Evolutionary conservation across 2,888 invertebrate species (phyloP), one percentile per base, ranked within the genome.

Genomic region (Latheticus oryzae): DNA sequence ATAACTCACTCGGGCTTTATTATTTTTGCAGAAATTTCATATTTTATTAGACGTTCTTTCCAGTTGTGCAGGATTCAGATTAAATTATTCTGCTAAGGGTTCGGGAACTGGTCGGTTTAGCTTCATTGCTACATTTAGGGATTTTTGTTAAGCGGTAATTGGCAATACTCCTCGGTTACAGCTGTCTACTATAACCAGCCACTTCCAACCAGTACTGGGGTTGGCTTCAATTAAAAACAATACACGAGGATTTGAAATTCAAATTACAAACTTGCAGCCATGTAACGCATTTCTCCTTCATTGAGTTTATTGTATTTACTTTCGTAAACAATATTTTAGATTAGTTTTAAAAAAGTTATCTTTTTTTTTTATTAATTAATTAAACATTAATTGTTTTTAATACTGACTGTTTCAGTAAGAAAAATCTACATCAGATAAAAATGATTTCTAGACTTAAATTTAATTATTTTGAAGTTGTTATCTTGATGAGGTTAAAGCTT

Each of bases 71-170:
- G 67, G 66, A 69, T 69, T 68, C 64, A 67, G 67, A 68, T 69
- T 69, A 68, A 69, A 69, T 71, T 69, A 69, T 69, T 69, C 66
- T 53, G 65, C 63, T 62, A 63, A 64, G 65, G 64, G 66, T 60
- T 53, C 57, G 51, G 59, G 59, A 58, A 51, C 54, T 48, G 54
- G 64, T 64, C 63, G 62, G 64, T 66, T 67, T 66, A 63, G 63
- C 58, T 61, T 61, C 64, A 61, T 60, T 61, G 62, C 67, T 64
- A 64, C 67, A 68, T 70, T 70, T 67, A 59, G 64, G 69, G 70
- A 72, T 70, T 72, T 71, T 71, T 72, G 72, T 71, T 68, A 66
- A 68, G 69, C 68, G 67, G 68, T 69, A 70, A 72, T 71, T 71
- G 71, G 67, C 67, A 66, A 63, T 65, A 62, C 64, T 60, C 63